Percentiles rank a stretch among this genome's conserved stretches.
Evolutionary conservation across 2,888 invertebrate genomes (phyloP).

Genomic region (Dermolepida albohirtum): DNA sequence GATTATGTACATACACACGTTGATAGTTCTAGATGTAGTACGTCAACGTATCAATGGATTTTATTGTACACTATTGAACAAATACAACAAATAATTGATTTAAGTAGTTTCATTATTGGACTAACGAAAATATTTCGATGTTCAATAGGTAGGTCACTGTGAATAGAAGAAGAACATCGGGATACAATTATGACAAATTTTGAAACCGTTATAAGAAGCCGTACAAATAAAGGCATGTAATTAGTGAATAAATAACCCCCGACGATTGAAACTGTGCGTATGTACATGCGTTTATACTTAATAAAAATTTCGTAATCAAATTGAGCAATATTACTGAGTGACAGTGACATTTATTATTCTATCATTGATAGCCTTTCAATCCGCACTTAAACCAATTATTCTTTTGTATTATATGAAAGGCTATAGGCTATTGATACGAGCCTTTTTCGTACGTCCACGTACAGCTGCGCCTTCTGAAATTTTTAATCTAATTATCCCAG

Average conservation of each 20-base stretch:
- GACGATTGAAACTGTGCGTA: not conserved
- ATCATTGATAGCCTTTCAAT: not conserved
- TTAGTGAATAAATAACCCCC: not conserved
- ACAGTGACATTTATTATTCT: conserved; percentile 6
- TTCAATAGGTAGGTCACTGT: not conserved
- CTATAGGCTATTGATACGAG: conserved; percentile 22
- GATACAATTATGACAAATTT: not conserved
- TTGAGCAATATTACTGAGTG: conserved; percentile 11
- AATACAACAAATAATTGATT: not conserved
- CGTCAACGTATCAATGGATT: not conserved
- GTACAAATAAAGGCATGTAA: conserved; percentile 3
- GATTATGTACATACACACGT: too few species aligned
- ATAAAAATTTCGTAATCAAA: conserved; percentile 29
- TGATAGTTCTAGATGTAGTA: too few species aligned
- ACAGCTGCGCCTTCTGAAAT: conserved; percentile 28
- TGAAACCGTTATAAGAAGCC: not conserved
- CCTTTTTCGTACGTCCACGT: conserved; percentile 15
- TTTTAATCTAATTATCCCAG: conserved; percentile 24
- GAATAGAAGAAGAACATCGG: not conserved
- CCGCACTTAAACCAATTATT: conserved; percentile 30
- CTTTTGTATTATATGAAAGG: conserved; percentile 10
- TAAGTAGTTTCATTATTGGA: too few species aligned
- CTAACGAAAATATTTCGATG: too few species aligned
- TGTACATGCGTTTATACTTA: conserved; percentile 18
- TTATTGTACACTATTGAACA: not conserved